phyloP scores from a whole-genome alignment of 2,797 vertebrate species.

The Rhinichthys osculus region DNA sequence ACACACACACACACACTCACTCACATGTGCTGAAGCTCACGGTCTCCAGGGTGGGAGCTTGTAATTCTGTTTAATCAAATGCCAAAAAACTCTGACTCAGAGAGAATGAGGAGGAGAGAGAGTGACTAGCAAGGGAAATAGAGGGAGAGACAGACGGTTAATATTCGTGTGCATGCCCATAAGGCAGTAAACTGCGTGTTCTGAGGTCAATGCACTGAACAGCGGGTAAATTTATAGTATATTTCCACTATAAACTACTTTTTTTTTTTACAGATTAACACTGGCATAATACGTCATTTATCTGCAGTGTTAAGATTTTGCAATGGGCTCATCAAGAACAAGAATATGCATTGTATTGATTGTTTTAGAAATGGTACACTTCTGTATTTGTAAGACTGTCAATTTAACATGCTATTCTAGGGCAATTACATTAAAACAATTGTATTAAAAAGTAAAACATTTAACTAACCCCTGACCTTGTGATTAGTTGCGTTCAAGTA shows the following conservation, averaged over 20 bases:
- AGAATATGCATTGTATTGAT: background rate
- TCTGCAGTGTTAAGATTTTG: background rate
- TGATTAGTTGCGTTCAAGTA: background rate
- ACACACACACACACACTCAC: constrained; percentile 21
- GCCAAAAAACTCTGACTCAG: constrained; percentile 47
- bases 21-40: constrained; percentile 23
- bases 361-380: background rate
- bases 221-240: constrained; percentile 15
- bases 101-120: constrained; percentile 45
- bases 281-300: background rate
- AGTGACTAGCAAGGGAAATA: constrained; percentile 30
- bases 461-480: background rate
- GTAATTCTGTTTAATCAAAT: constrained; percentile 56
- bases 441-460: background rate
- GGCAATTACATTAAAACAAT: background rate
- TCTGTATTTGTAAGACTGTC: background rate
- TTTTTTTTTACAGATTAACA: background rate
- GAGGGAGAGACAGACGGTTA: constrained; percentile 45
- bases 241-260: constrained; percentile 15
- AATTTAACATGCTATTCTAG: background rate
- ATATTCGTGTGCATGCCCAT: constrained; percentile 41
- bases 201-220: constrained; percentile 49
- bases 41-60: constrained; percentile 47
- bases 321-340: background rate
- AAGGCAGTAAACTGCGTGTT: constrained; percentile 43